phyloP scores from a whole-genome alignment of 2,797 vertebrate species.

The Garrulus glandarius region DNA sequence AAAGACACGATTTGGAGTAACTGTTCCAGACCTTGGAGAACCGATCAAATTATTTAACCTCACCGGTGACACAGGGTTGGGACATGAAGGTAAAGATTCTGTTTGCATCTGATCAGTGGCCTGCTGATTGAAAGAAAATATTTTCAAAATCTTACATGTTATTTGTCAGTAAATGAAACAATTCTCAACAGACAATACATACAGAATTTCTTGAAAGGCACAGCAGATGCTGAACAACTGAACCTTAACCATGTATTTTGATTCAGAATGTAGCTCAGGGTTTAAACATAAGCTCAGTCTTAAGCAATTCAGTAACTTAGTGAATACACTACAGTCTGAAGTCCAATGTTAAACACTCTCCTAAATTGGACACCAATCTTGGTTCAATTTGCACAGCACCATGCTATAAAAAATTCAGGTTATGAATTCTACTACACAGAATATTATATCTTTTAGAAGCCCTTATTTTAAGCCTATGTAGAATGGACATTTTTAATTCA shows the following conservation, averaged over 20 bases:
- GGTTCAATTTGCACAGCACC: not conserved
- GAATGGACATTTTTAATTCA: not conserved
- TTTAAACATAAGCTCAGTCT: not conserved
- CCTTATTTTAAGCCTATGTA: not conserved
- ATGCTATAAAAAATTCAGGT: not conserved
- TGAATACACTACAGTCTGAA: not conserved
- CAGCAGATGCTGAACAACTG: not conserved
- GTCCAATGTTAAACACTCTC: not conserved
- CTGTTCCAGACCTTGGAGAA: conserved; percentile 68
- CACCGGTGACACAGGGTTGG: conserved; percentile 65
- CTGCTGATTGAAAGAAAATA: conserved; percentile 67
- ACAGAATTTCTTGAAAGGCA: not conserved
- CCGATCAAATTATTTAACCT: conserved; percentile 64
- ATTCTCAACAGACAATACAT: not conserved
- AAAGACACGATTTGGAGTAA: conserved; percentile 87
- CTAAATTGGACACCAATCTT: not conserved
- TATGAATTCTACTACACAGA: not conserved
- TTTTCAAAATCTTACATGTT: not conserved
- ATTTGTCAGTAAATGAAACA: not conserved
- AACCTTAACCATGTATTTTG: not conserved
- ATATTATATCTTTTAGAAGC: not conserved
- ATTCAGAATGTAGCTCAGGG: not conserved
- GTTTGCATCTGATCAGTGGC: conserved; percentile 71
- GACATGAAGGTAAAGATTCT: conserved; percentile 72
- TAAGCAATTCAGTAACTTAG: not conserved